Evolutionary conservation across 2,113 vertebrate genomes (phyloP).

Genomic region (Sterrhoptilus dennistouni): DNA sequence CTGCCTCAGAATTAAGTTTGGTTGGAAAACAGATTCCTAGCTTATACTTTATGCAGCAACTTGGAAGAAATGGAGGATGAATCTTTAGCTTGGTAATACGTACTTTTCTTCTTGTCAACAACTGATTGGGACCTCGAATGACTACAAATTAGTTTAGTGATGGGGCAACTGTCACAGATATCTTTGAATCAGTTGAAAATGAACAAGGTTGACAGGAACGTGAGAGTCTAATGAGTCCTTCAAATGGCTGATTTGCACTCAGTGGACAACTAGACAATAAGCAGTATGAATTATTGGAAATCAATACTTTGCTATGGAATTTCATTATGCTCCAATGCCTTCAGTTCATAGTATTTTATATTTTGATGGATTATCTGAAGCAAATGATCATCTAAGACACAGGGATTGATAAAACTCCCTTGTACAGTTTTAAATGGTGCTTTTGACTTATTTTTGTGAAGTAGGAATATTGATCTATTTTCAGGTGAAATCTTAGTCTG

Average conservation of each 20-base stretch:
- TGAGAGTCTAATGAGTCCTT: constrained; percentile 95
- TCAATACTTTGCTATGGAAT: constrained; percentile 93
- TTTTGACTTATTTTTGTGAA: constrained; percentile 74
- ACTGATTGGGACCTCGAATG: constrained; percentile 85
- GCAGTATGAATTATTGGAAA: constrained; percentile 92
- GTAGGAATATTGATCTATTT: constrained; percentile 75
- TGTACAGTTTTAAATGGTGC: constrained; percentile 78
- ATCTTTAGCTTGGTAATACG: constrained; percentile 43
- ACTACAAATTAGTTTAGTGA: constrained; percentile 95
- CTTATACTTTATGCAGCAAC: not conserved
- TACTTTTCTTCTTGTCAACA: constrained; percentile 75
- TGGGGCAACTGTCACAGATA: constrained; percentile 89
- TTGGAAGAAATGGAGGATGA: constrained; percentile 1
- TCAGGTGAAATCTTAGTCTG: constrained; percentile 4
- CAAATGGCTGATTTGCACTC: constrained; percentile 87
- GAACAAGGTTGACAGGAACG: constrained; percentile 93
- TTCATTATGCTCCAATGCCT: constrained; percentile 88
- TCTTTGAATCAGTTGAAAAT: constrained; percentile 88
- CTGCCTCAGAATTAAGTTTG: constrained; percentile 1
- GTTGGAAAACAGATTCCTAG: not conserved
- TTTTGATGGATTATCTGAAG: constrained; percentile 92
- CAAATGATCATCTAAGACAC: constrained; percentile 76
- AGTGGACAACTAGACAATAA: constrained; percentile 86
- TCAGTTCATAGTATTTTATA: constrained; percentile 88
- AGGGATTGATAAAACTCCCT: constrained; percentile 72